phyloP scores from a whole-genome alignment of 1,140 invertebrate species.

The Drosophila pachea region DNA sequence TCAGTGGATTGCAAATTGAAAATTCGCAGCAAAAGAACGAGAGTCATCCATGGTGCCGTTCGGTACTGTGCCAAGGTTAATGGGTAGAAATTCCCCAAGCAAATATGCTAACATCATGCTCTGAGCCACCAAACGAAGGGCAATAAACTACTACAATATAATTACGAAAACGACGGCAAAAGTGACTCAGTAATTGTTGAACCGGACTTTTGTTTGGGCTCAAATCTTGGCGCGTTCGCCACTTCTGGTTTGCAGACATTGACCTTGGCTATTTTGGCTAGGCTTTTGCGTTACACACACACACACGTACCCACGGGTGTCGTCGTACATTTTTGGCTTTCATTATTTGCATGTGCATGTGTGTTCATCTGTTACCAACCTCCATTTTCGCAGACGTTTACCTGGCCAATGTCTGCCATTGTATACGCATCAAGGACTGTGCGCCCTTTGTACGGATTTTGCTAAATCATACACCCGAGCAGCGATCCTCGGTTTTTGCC shows the following conservation, averaged over 20 bases:
- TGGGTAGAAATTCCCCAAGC: conserved; percentile 64
- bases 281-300: no score
- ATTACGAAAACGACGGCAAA: conserved; percentile 45
- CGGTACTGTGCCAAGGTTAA: conserved; percentile 62
- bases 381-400: conserved; percentile 32
- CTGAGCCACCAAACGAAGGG: conserved; percentile 57
- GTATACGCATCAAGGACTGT: conserved; percentile 60
- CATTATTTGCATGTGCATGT: conserved; percentile 42
- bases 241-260: conserved; percentile 49
- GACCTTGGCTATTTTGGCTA: conserved; percentile 28
- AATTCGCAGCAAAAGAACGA: conserved; percentile 43
- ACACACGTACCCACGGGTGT: not conserved
- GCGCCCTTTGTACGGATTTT: conserved; percentile 39
- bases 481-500: conserved; percentile 48
- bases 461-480: conserved; percentile 50
- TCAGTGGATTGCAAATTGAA: conserved; percentile 9
- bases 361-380: conserved; percentile 18
- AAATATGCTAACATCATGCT: conserved; percentile 55
- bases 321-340: not conserved
- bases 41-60: conserved; percentile 5
- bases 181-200: conserved; percentile 71
- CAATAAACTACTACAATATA: conserved; percentile 59
- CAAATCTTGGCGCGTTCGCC: conserved; percentile 20
- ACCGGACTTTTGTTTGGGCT: conserved; percentile 32
- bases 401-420: conserved; percentile 43